These are phyloP conservation scores for Scophthalmus maximus DNA, from an alignment of 2,113 vertebrate genomes.

Conservation along the genomic window DNA sequence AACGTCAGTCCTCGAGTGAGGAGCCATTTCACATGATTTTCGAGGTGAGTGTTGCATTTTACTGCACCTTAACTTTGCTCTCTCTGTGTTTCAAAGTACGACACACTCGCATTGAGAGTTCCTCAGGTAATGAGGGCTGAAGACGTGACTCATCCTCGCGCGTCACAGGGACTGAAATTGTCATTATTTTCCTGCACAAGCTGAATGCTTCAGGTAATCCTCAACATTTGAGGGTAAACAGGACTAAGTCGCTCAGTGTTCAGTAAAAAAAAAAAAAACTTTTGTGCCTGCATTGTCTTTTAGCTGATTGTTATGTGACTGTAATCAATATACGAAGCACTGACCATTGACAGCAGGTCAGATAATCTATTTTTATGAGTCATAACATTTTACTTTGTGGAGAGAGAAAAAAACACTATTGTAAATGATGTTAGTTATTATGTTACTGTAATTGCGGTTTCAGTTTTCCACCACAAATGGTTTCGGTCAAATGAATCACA, in stretches of 20 bases:
- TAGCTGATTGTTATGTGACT: slow-evolving; percentile 4
- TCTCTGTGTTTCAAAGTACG: not conserved
- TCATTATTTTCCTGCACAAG: slow-evolving; percentile 28
- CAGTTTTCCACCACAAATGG: no score
- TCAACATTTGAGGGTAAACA: slow-evolving; percentile 19
- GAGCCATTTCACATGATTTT: not conserved
- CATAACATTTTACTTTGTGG: no score
- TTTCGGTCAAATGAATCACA: no score
- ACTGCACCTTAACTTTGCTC: not conserved
- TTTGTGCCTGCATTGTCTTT: not conserved
- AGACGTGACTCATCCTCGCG: slow-evolving; percentile 40
- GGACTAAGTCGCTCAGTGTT: slow-evolving; percentile 12
- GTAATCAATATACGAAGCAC: no score
- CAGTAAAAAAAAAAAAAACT: not conserved
- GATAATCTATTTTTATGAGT: no score
- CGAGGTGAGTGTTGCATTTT: slow-evolving; percentile 3
- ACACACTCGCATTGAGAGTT: not conserved
- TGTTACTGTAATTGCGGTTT: no score
- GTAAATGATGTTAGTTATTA: no score
- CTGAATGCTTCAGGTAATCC: slow-evolving; percentile 39
- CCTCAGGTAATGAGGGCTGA: slow-evolving; percentile 34
- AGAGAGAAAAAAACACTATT: no score
- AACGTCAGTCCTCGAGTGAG: not conserved
- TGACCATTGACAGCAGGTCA: no score
- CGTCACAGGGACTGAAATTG: slow-evolving; percentile 3